Percentiles rank a stretch among this genome's conserved stretches.
These are phyloP conservation scores for Eucriotettix oculatus DNA, from an alignment of 2,888 invertebrate species.

Conservation along the genomic window DNA sequence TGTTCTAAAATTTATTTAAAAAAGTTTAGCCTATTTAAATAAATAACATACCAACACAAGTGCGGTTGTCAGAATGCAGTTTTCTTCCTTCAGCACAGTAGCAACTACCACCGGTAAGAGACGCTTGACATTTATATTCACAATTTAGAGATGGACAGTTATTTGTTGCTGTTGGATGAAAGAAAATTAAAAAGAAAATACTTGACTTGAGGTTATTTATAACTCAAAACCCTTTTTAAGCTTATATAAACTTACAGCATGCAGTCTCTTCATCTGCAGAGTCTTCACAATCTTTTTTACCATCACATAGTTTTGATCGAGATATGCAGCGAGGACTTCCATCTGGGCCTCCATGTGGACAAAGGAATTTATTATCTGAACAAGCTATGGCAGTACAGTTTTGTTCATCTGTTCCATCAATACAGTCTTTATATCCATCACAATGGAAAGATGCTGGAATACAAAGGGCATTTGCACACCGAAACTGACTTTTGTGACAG, in stretches of 20 bases:
- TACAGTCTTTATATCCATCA: constrained; percentile 78
- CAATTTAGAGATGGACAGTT: constrained; percentile 76
- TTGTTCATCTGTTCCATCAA: constrained; percentile 76
- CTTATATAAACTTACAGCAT: constrained; percentile 53
- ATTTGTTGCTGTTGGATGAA: constrained; percentile 41
- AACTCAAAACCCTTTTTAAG: too few species aligned
- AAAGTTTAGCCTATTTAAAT: too few species aligned
- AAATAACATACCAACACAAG: constrained; percentile 47
- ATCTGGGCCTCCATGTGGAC: constrained; percentile 55
- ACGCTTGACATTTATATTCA: constrained; percentile 81
- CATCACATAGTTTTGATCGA: constrained; percentile 75
- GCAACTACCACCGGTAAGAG: constrained; percentile 78
- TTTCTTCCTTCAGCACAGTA: constrained; percentile 73
- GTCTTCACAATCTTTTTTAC: constrained; percentile 79
- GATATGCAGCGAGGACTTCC: constrained; percentile 76
- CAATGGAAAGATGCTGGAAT: constrained; percentile 77
- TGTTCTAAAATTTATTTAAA: too few species aligned
- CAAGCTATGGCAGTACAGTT: constrained; percentile 79
- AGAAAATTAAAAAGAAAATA: constrained; percentile 3
- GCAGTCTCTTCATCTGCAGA: constrained; percentile 76
- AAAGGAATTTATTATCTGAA: constrained; percentile 80
- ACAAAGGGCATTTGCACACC: constrained; percentile 83
- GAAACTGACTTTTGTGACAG: constrained; percentile 80
- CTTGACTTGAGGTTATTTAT: too few species aligned
- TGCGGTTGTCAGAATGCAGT: constrained; percentile 65